Conservation (phyloP, 2,113 vertebrate species). For the Elephas maximus region DNA sequence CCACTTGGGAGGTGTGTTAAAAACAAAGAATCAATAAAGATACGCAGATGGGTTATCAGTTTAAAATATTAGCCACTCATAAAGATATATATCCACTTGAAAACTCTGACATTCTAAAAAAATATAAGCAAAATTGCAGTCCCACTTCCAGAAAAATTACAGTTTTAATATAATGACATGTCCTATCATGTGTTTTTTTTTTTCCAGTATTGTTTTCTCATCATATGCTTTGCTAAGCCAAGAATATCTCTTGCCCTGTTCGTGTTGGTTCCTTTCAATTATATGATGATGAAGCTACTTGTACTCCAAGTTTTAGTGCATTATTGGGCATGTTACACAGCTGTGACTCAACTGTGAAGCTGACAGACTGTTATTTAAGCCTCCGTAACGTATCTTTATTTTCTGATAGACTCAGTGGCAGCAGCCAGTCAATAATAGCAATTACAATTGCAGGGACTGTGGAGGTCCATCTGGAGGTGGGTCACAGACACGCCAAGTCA, state of each 20-base stretch:
- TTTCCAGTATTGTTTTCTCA: background rate
- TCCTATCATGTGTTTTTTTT: background rate
- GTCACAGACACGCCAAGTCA: background rate
- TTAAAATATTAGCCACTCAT: constrained; percentile 58
- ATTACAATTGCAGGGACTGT: background rate
- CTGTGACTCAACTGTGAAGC: constrained; percentile 23
- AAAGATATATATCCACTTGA: background rate
- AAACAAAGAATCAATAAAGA: constrained; percentile 57
- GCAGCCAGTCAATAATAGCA: constrained; percentile 22
- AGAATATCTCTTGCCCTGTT: constrained; percentile 4
- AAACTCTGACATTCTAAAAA: background rate
- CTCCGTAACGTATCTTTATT: constrained; percentile 23
- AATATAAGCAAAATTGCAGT: background rate
- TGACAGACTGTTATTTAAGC: background rate
- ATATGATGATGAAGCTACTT: background rate
- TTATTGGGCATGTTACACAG: background rate
- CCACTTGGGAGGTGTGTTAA: background rate
- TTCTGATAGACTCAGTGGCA: constrained; percentile 45
- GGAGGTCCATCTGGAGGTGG: constrained; percentile 52
- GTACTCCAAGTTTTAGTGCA: background rate
- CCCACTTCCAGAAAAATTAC: constrained; percentile 52
- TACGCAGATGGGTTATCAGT: background rate
- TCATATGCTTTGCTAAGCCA: background rate
- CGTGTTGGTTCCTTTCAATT: constrained; percentile 45
- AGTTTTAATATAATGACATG: background rate